phyloP scores from a whole-genome alignment of 2,888 invertebrate genomes.

The Troglohyphantes excavatus region DNA sequence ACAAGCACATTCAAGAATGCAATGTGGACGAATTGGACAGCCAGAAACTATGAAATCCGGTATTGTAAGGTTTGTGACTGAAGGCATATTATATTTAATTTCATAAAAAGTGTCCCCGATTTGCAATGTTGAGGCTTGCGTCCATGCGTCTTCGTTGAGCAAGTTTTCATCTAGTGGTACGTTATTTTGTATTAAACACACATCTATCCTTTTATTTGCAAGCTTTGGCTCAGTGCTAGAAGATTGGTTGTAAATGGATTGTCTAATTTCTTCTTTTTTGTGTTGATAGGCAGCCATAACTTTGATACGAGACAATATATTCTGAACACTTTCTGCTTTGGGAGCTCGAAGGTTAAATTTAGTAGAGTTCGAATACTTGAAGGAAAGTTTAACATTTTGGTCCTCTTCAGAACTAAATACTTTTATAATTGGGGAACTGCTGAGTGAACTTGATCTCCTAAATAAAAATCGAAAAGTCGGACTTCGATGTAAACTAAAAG shows the following conservation, averaged over 20 bases:
- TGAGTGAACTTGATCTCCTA: background rate
- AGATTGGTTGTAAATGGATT: background rate
- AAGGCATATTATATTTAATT: slow-evolving; percentile 89
- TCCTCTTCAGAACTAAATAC: slow-evolving; percentile 11
- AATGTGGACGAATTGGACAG: slow-evolving; percentile 89
- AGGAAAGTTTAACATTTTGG: slow-evolving; percentile 11
- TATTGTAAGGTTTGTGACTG: slow-evolving; percentile 86
- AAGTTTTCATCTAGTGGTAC: slow-evolving; percentile 44
- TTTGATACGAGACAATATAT: slow-evolving; percentile 29
- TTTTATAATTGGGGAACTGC: slow-evolving; percentile 2
- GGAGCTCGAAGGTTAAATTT: background rate
- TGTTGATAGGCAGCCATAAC: slow-evolving; percentile 15
- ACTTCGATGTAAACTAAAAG: background rate
- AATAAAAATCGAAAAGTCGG: background rate
- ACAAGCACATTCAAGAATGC: slow-evolving; percentile 87
- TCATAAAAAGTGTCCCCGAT: slow-evolving; percentile 86
- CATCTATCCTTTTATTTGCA: slow-evolving; percentile 23
- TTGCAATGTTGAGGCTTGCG: slow-evolving; percentile 83
- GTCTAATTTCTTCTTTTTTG: slow-evolving; percentile 44
- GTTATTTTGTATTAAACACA: slow-evolving; percentile 52
- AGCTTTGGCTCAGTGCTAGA: background rate
- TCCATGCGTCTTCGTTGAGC: slow-evolving; percentile 76
- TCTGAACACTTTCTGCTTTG: slow-evolving; percentile 22
- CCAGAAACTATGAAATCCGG: slow-evolving; percentile 89
- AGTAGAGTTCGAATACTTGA: slow-evolving; percentile 4